Percentiles rank a stretch among this genome's conserved stretches.
These are phyloP conservation scores for Ramphastos sulfuratus DNA, from an alignment of 2,113 vertebrate genomes.

Conservation along the genomic window DNA sequence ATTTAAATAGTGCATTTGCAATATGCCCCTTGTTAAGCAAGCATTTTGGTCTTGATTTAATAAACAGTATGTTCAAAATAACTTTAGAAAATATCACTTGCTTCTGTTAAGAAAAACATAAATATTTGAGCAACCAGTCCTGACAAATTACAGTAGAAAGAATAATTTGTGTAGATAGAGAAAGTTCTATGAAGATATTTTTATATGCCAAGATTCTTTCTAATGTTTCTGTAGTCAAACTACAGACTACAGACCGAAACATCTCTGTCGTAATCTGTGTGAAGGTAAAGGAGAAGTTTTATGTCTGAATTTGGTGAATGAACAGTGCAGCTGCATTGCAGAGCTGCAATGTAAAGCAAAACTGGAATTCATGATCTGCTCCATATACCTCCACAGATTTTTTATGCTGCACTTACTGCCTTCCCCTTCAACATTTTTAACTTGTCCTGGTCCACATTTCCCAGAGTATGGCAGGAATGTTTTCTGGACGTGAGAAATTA, in stretches of 20 bases:
- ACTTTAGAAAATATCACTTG: background rate
- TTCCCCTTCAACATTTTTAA: background rate
- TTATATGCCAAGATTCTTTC: background rate
- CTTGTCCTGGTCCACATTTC: background rate
- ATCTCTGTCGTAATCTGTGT: background rate
- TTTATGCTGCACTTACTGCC: background rate
- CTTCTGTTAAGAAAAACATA: background rate
- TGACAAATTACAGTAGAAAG: background rate
- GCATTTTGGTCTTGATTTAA: background rate
- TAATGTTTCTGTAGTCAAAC: background rate
- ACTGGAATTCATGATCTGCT: background rate
- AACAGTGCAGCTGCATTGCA: background rate
- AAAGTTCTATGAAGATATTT: background rate
- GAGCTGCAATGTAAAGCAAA: background rate
- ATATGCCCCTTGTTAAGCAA: background rate
- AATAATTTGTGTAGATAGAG: background rate
- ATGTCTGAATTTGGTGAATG: background rate
- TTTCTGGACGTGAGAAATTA: background rate
- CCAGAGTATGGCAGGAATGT: accelerated
- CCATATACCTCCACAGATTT: accelerated
- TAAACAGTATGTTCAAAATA: background rate
- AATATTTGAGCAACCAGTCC: background rate
- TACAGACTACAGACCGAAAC: background rate
- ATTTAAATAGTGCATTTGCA: background rate
- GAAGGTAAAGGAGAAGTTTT: background rate